These are phyloP conservation scores for Botia almorhae DNA, from an alignment of 2,797 vertebrate genomes.

Conservation along the genomic window DNA sequence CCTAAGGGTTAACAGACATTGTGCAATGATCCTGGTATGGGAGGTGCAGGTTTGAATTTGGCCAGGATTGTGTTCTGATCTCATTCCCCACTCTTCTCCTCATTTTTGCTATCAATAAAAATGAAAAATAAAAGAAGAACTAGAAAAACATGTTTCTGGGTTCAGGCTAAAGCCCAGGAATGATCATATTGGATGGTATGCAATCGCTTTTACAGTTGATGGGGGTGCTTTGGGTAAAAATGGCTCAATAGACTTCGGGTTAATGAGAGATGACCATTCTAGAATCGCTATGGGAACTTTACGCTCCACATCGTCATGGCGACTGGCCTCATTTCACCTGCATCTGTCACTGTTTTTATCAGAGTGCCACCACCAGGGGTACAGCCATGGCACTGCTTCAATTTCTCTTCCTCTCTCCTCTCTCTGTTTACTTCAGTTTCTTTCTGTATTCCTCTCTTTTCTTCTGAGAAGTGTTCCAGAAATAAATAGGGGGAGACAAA, in stretches of 20 bases:
- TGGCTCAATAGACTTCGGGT: slow-evolving; percentile 48
- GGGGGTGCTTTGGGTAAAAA: slow-evolving; percentile 37
- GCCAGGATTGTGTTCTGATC: not conserved
- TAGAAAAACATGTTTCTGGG: not conserved
- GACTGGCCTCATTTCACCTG: slow-evolving; percentile 63
- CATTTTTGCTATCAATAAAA: not conserved
- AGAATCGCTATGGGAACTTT: slow-evolving; percentile 46
- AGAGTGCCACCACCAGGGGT: slow-evolving; percentile 30
- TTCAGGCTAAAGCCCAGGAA: not conserved
- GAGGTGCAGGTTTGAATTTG: not conserved
- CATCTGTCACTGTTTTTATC: slow-evolving; percentile 57
- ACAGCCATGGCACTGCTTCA: slow-evolving; percentile 16
- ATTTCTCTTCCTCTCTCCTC: not conserved
- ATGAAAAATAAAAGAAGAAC: not conserved
- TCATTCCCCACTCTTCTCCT: not conserved
- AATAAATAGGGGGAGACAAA: not conserved
- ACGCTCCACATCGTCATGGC: slow-evolving; percentile 44
- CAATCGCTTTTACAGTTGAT: slow-evolving; percentile 20
- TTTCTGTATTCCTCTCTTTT: not conserved
- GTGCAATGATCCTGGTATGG: not conserved
- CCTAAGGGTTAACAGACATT: not conserved
- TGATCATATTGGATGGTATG: slow-evolving; percentile 12
- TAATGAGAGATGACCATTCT: slow-evolving; percentile 60
- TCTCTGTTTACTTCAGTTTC: not conserved
- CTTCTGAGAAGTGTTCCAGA: too few relatives aligned